Evolutionary conservation across 2,113 vertebrate species (phyloP).

Genomic region (Paratilapia polleni): DNA sequence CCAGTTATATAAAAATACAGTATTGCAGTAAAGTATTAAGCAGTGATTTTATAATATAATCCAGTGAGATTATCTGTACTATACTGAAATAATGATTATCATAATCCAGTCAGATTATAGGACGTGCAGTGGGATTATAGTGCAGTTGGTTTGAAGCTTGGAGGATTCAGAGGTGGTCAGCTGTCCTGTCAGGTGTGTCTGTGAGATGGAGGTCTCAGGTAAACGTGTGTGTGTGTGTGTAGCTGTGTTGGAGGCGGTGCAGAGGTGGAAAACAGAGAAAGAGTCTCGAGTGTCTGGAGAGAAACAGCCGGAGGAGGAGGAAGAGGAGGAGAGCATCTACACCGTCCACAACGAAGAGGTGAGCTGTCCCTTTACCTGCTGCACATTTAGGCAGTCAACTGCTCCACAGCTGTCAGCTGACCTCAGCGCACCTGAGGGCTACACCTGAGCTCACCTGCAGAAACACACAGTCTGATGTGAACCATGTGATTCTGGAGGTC

Average conservation of each 20-base stretch:
- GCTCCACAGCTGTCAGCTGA: background rate
- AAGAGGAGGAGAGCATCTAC: conserved; percentile 93
- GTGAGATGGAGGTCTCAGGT: background rate
- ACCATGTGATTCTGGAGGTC: background rate
- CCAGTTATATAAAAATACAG: too few species aligned
- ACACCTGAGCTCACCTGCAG: background rate
- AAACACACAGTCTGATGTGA: background rate
- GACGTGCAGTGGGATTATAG: background rate
- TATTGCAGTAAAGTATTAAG: too few species aligned
- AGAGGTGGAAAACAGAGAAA: conserved; percentile 89
- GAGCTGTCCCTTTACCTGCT: background rate
- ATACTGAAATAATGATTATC: too few species aligned
- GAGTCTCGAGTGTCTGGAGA: conserved; percentile 81
- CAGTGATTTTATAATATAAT: too few species aligned
- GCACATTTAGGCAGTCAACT: background rate
- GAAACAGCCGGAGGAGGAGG: conserved; percentile 83
- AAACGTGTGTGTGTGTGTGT: conserved; percentile 1
- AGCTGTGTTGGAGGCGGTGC: conserved; percentile 87
- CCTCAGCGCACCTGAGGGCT: background rate
- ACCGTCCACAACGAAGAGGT: conserved; percentile 87
- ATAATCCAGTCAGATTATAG: background rate
- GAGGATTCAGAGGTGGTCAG: background rate
- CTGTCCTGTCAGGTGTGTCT: background rate
- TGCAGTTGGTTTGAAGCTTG: background rate
- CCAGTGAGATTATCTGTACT: too few species aligned